Evolutionary conservation across 2,797 vertebrate species (phyloP), one percentile per base, ranked within the genome.

Genomic region (Pangasius larnaudii): DNA sequence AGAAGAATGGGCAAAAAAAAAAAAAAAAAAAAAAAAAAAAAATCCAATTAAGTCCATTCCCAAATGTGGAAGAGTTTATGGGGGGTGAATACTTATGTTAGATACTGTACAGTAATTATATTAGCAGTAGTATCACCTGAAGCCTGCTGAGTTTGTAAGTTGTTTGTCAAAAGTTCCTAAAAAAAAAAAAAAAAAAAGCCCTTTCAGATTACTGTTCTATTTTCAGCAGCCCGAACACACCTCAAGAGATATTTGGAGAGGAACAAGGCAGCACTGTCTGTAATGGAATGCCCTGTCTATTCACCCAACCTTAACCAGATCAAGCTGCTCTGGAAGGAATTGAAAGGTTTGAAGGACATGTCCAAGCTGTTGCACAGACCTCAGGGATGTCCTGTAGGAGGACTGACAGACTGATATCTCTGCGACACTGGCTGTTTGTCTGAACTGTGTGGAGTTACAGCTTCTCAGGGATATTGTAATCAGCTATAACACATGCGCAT

Each of bases 231-330:
- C 22, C 49, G 80, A 65, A 19, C 59, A 83, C 39, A 63, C 13
- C 39, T 63, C 13, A 7, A 13, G 24, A 82, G 36, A 18, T 46
- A 63, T 63, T n/a, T 19, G 27, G 36, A 61, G 36, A 63, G 58
- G 80, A n/a, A 63, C 58, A 82, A 82, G 24, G 80, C 56, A n/a
- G 80, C 27, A 59, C 39, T 63, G 58, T 82, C 58, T 63, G 80
- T 82, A 46, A 82, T 63, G 36, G 13, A 63, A 63, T 46, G 24
- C 56, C 79, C 79, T 81, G 79, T 81, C 58, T 82, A 82, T 65
- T 82, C 80, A 82, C 80, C 59, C 80, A 82, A 63, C 58, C 80
- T 49, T 63, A 82, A 82, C 80, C 80, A 11, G 39, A 82, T 46
- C 59, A 8, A 30, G 59, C 80, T 46, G 39, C 39, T 46, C 36